Evolutionary conservation across 2,888 invertebrate species (phyloP), one percentile per base, ranked within the genome.

Genomic region (Sisyra terminalis): DNA sequence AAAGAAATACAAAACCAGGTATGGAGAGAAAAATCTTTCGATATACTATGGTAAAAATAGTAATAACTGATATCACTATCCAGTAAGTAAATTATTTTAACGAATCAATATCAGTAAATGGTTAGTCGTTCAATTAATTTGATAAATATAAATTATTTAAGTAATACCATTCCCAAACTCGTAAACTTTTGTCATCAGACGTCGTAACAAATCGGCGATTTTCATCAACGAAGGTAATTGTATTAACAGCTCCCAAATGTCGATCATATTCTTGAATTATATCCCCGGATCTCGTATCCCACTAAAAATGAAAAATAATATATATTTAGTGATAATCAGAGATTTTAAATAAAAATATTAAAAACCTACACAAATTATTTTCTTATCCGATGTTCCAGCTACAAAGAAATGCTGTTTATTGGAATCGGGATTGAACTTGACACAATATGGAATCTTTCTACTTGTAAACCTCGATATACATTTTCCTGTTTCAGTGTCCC

Each of bases 221-320:
- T 56, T 96, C 93, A 61, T 99, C 98, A 2, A 99, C 96, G 64
- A 99, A 99, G 0, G 98, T 98, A 53, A 99, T 96, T 0, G 93
- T 84, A 61, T 99, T 99, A 2, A 99, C 97, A 2, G 98, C 94
- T 6, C 97, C 98, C 49, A 99, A 71, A 69, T 99, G 98, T 2
- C 98, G 71, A 67, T 98, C 98, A 62, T 98, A 98, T 61, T 98
- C 96, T 60, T 97, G 93, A 1, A 89, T 93, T 51, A 96, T 81
- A 62, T 96, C 94, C 14, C 93, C 93, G 46, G 84, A 83, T 11
- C 98, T 71, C 2, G 75, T 85, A 62, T 99, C 98, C 96, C 97
- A 99, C 89, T 89, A 62, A 42, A 65, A 65, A 45, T 50, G 44
- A 46, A 44, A 41, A 43, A 43, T 48, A 45, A 40, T 40, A 24